phyloP scores from a whole-genome alignment of 2,888 invertebrate genomes.

The Resseliella maxima region DNA sequence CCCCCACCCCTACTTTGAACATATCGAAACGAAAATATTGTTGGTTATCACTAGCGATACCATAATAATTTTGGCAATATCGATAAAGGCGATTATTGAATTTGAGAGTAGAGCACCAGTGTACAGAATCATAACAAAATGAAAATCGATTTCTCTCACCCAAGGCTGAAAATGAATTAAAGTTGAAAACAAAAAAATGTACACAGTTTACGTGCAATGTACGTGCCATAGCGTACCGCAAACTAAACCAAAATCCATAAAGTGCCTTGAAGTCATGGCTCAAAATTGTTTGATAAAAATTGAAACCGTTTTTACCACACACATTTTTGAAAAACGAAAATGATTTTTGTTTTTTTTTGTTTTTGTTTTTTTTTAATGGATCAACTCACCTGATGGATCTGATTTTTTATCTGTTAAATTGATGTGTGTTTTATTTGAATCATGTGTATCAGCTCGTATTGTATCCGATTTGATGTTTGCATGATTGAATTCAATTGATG shows the following conservation, averaged over 20 bases:
- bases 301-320: too few relatives aligned
- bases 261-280: background rate
- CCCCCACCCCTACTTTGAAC: background rate
- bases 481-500: slow-evolving; percentile 55
- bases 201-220: background rate
- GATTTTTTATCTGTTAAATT: slow-evolving; percentile 44
- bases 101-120: background rate
- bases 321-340: background rate
- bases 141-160: background rate
- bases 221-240: background rate
- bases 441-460: slow-evolving; percentile 54
- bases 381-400: slow-evolving; percentile 55
- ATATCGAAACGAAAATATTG: background rate
- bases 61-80: background rate
- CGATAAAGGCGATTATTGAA: slow-evolving; percentile 2
- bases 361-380: background rate
- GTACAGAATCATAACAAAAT: background rate
- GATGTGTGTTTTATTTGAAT: slow-evolving; percentile 5
- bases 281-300: background rate
- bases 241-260: background rate
- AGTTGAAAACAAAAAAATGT: background rate
- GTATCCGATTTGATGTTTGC: slow-evolving; percentile 55
- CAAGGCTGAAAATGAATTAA: background rate
- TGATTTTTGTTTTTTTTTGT: background rate
- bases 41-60: background rate